These are phyloP conservation scores for Homarus americanus DNA, from an alignment of 1,140 invertebrate genomes.

Conservation along the genomic window DNA sequence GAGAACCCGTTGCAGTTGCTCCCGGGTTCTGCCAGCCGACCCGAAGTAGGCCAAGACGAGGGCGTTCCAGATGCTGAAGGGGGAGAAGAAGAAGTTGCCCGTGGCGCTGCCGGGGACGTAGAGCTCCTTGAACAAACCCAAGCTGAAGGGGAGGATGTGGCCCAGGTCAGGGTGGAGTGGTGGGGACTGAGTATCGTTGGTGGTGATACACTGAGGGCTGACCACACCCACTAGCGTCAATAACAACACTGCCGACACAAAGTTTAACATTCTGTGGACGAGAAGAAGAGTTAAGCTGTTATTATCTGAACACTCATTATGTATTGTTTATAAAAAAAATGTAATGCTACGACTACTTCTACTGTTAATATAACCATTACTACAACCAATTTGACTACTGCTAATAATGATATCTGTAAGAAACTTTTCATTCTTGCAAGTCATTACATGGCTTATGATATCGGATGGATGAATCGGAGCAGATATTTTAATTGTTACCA, in stretches of 20 bases:
- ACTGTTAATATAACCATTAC: too few species aligned
- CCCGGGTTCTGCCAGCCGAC: constrained; percentile 82
- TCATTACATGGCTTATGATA: too few species aligned
- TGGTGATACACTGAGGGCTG: not conserved
- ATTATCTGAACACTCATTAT: too few species aligned
- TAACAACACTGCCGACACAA: not conserved
- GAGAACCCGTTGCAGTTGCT: constrained; percentile 5
- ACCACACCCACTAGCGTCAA: not conserved
- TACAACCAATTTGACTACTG: too few species aligned
- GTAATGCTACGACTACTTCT: too few species aligned
- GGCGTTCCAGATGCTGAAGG: constrained; percentile 90
- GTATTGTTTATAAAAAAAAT: too few species aligned
- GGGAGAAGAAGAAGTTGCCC: constrained; percentile 91
- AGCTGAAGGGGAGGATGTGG: constrained; percentile 40
- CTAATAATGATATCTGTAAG: too few species aligned
- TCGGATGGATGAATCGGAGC: too few species aligned
- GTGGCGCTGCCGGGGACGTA: constrained; percentile 52
- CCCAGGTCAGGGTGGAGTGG: constrained; percentile 14
- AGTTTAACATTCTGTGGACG: not conserved
- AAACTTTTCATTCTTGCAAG: too few species aligned
- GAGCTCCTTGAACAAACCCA: constrained; percentile 44
- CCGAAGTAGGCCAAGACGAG: constrained; percentile 89
- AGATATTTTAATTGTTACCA: too few species aligned
- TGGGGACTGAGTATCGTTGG: not conserved
- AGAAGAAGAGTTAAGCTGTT: too few species aligned